These are phyloP conservation scores for Cebus imitator DNA, from an alignment of 2,113 vertebrate species.

Conservation along the genomic window DNA sequence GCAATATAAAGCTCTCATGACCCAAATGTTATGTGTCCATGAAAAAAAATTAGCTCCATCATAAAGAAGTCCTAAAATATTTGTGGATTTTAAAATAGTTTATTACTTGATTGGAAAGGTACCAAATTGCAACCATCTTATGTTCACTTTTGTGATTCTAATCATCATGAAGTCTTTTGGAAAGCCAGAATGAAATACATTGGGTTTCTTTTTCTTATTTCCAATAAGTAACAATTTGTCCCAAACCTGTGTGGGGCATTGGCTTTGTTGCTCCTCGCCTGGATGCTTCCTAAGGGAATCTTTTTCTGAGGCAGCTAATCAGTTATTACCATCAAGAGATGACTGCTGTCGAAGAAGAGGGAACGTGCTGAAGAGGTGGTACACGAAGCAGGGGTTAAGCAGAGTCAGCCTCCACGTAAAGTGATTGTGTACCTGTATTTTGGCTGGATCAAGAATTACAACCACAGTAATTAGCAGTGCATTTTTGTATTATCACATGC, in stretches of 20 bases:
- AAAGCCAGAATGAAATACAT: neutral
- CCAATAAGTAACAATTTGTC: neutral
- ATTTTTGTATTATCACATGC: neutral
- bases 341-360: neutral
- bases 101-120: neutral
- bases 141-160: neutral
- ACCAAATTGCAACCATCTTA: neutral
- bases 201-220: neutral
- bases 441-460: constrained; percentile 46
- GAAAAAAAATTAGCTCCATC: neutral
- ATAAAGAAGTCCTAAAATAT: neutral
- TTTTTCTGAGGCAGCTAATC: neutral
- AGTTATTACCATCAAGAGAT: neutral
- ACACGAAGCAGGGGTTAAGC: constrained; percentile 5
- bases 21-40: neutral
- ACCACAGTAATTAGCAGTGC: constrained; percentile 26
- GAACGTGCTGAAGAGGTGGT: neutral
- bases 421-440: constrained; percentile 34
- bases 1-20: neutral
- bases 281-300: neutral
- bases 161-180: neutral
- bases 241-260: neutral
- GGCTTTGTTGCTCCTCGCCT: neutral
- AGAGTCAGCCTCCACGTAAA: constrained; percentile 26
- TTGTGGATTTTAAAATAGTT: neutral